Base-by-base conservation (phyloP, 2,113 vertebrate genomes). In the Pipra filicauda region DNA sequence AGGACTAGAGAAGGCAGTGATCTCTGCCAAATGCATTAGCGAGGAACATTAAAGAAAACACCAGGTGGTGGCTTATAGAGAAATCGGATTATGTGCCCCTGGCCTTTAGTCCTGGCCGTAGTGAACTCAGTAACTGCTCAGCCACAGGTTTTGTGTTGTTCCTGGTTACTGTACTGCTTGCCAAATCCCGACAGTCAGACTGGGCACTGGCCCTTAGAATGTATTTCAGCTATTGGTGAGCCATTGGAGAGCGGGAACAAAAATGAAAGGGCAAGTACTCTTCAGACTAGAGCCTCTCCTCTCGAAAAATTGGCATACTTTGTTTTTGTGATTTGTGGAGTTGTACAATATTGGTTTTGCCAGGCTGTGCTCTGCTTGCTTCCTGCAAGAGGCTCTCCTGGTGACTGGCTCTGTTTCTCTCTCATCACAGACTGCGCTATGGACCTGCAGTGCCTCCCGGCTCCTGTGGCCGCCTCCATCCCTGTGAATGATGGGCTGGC, bases 401-500 rank as follows among this genome's bases (percentile, higher is more conserved):
- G 30, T 96, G 89, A 96, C 76, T 70, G 44, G 28, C n/a, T 93
- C 79, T 91, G 33, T 96, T 69, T 77, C 62, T 93, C 27, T 74
- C 59, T 75, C 61, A 54, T 96, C 94, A 79, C 97, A 98, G 98
- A 98, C 73, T 97, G 96, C 89, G 95, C 97, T 37, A 44, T 97
- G 94, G 98, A 98, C 69, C 94, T 97, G 41, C 97, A 98, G 95
- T 98, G 96, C 89, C 95, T 97, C 81, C 89, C 98, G 8, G 92
- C 96, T 72, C 94, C 97, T 33, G 79, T 98, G 96, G 98, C 98
- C 87, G 96, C 88, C 35, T 97, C 98, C 88, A 26, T 97, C 48
- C 80, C 95, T 43, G 95, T 87, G 75, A 97, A 98, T 4, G 98
- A 99, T 52, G 98, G 98, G 51, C 96, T 98, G 20, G 78, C 98